Percentiles rank a stretch among this genome's conserved stretches.
Conservation (phyloP, 2,113 vertebrate genomes). For the Psephotus haematonotus region DNA sequence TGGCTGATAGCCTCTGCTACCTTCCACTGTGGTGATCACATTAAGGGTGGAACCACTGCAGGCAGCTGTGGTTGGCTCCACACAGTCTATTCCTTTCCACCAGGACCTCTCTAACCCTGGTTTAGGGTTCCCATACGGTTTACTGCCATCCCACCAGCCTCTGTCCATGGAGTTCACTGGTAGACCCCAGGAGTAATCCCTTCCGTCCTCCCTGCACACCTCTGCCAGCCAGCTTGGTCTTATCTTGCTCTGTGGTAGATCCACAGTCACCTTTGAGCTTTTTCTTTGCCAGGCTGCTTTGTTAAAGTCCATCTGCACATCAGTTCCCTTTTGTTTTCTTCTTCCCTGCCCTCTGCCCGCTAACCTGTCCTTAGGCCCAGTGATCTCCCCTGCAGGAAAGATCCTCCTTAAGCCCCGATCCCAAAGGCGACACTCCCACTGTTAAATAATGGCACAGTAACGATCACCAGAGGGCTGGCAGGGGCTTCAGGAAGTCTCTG, state of each 20-base stretch:
- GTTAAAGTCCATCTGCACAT: not conserved
- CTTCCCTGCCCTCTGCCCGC: not conserved
- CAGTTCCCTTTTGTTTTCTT: not conserved
- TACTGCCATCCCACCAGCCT: not conserved
- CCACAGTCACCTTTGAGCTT: not conserved
- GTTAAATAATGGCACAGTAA: not conserved
- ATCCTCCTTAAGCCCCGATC: not conserved
- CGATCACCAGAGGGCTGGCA: not conserved
- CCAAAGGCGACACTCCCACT: not conserved
- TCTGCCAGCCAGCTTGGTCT: not conserved
- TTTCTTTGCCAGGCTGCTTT: not conserved
- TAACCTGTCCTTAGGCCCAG: not conserved
- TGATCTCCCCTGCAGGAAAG: not conserved
- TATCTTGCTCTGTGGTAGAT: not conserved
- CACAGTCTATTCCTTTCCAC: not conserved
- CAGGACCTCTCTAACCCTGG: not conserved
- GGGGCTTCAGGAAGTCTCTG: not conserved
- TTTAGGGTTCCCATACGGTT: not conserved
- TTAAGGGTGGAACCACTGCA: not conserved
- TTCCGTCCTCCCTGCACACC: not conserved
- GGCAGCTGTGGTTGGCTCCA: not conserved
- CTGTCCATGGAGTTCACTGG: not conserved
- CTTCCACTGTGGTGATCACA: not conserved
- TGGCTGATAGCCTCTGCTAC: not conserved
- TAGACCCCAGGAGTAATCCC: not conserved